These are phyloP conservation scores for Rhea americana DNA, from an alignment of 2,113 vertebrate species.

Conservation along the genomic window DNA sequence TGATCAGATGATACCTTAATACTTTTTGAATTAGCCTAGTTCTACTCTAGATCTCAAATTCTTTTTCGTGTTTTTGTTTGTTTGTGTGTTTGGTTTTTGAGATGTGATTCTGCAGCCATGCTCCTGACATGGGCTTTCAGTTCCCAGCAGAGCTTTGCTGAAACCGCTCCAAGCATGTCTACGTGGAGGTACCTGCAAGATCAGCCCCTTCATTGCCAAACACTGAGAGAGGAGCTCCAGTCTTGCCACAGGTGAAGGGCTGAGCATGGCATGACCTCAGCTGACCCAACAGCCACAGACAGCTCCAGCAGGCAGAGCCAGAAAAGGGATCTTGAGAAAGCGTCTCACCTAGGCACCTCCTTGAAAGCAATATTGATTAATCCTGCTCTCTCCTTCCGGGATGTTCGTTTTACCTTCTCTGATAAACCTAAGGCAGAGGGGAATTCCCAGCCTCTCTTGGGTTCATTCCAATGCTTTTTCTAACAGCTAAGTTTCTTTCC, in stretches of 20 bases:
- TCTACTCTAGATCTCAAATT: background rate
- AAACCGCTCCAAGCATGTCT: background rate
- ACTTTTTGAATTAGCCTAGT: background rate
- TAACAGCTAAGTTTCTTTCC: background rate
- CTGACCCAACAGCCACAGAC: background rate
- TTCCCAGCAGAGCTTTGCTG: background rate
- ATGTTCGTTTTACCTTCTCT: background rate
- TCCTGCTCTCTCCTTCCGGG: background rate
- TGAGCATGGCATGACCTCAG: background rate
- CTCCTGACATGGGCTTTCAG: background rate
- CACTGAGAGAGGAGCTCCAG: background rate
- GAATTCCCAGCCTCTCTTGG: background rate
- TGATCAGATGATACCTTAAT: background rate
- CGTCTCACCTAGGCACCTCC: background rate
- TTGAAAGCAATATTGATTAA: background rate
- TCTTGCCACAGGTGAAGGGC: rapidly evolving
- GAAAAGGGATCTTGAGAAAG: background rate
- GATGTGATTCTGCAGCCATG: background rate
- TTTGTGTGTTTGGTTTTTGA: background rate
- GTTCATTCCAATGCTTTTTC: background rate
- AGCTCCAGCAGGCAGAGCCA: background rate
- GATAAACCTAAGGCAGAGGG: background rate
- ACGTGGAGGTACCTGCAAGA: background rate
- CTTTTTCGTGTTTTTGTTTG: background rate
- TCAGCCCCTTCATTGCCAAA: background rate